Conservation (phyloP, 2,113 vertebrate genomes). For the Raphicerus campestris region DNA sequence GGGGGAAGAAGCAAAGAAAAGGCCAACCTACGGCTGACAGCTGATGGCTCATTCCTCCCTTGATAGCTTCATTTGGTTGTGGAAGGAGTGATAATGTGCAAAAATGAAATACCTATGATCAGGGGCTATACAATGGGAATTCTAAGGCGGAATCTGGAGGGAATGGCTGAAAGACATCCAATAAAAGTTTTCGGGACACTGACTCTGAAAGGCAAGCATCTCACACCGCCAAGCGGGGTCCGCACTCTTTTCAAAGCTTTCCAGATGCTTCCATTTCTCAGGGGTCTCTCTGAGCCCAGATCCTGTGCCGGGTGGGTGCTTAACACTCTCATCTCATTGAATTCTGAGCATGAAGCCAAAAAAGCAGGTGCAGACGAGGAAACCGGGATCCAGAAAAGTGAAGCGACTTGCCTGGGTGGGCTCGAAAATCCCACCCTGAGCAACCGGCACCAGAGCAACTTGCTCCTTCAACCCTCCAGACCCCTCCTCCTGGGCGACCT, state of each 20-base stretch:
- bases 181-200: no score
- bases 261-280: background rate
- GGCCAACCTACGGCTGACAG: conserved; percentile 39
- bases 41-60: background rate
- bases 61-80: conserved; percentile 30
- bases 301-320: rapidly evolving
- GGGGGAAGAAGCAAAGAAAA: background rate
- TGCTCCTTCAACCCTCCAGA: background rate
- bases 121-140: background rate
- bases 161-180: background rate
- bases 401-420: background rate
- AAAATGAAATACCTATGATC: background rate
- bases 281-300: background rate
- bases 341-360: rapidly evolving
- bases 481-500: background rate
- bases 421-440: background rate
- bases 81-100: rapidly evolving
- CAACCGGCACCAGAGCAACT: rapidly evolving
- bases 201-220: background rate
- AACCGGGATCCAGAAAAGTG: background rate
- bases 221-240: rapidly evolving
- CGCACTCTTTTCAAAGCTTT: background rate
- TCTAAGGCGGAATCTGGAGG: no score
- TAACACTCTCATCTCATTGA: background rate
- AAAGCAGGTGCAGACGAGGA: rapidly evolving